Percentiles rank a stretch among this genome's conserved stretches.
phyloP scores from a whole-genome alignment of 1,140 invertebrate species.

The Leucophenga varia region DNA sequence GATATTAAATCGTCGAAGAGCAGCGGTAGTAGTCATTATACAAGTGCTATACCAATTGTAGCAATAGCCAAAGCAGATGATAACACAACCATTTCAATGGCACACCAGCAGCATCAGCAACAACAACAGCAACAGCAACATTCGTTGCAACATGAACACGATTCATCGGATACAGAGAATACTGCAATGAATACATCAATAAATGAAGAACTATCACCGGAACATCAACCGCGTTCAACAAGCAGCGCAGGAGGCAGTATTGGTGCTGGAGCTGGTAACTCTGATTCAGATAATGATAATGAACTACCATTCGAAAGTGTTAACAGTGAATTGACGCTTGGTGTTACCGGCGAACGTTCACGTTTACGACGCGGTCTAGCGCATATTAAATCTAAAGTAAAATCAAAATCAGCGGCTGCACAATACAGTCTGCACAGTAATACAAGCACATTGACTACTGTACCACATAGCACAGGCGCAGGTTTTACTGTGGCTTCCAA shows the following conservation, averaged over 20 bases:
- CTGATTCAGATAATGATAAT: conserved; percentile 41
- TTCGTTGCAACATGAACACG: conserved; percentile 41
- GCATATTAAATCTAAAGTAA: conserved; percentile 49
- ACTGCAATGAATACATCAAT: conserved; percentile 35
- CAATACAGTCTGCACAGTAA: conserved; percentile 3
- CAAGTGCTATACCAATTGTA: not conserved
- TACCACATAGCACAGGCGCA: not conserved
- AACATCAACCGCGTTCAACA: conserved; percentile 15
- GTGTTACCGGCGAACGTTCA: conserved; percentile 32
- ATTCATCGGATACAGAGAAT: conserved; percentile 46
- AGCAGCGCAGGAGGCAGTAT: conserved; percentile 2
- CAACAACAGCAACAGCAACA: no score
- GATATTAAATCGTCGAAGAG: conserved; percentile 54
- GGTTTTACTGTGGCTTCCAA: not conserved
- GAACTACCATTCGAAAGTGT: conserved; percentile 20
- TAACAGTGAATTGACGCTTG: conserved; percentile 1
- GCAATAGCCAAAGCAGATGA: conserved; percentile 5
- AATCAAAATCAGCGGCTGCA: conserved; percentile 40
- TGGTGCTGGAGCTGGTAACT: conserved; percentile 31
- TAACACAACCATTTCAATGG: conserved; percentile 3
- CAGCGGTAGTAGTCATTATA: conserved; percentile 6
- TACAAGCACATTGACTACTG: not conserved
- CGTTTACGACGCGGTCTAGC: conserved; percentile 40
- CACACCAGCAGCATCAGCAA: conserved; percentile 21
- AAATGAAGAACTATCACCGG: conserved; percentile 34